These are phyloP conservation scores for Myiagra hebetior DNA, from an alignment of 2,113 vertebrate species.

Conservation along the genomic window DNA sequence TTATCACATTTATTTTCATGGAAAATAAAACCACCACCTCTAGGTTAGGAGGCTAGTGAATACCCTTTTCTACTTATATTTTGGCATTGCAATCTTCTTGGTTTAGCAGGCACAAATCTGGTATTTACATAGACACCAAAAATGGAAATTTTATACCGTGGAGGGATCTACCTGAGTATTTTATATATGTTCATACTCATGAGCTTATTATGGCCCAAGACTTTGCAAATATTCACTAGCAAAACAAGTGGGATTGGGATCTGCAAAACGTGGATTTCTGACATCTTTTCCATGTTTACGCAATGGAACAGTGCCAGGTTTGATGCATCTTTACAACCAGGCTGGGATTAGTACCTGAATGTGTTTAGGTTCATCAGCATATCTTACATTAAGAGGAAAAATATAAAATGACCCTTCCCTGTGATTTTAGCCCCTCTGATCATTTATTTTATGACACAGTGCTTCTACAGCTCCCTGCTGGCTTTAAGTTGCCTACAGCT, in stretches of 20 bases:
- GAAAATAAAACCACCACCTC: background rate
- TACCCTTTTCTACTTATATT: background rate
- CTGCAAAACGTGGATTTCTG: background rate
- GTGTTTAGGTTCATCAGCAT: background rate
- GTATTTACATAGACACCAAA: background rate
- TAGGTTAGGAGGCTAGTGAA: background rate
- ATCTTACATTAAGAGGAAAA: background rate
- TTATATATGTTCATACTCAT: background rate
- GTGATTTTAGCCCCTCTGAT: background rate
- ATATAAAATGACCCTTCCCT: background rate
- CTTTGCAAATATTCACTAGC: background rate
- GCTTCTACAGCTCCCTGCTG: background rate
- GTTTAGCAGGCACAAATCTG: background rate
- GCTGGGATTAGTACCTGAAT: background rate
- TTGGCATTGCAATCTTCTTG: background rate
- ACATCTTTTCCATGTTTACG: background rate
- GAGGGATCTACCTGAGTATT: background rate
- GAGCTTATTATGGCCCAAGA: background rate
- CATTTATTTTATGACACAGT: background rate
- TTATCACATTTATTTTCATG: background rate
- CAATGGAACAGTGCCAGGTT: background rate
- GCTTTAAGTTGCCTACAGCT: background rate
- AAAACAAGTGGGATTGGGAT: background rate
- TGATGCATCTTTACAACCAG: background rate
- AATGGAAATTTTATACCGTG: background rate